These are phyloP conservation scores for Phocides pigmalion DNA, from an alignment of 1,140 invertebrate genomes.

Conservation along the genomic window DNA sequence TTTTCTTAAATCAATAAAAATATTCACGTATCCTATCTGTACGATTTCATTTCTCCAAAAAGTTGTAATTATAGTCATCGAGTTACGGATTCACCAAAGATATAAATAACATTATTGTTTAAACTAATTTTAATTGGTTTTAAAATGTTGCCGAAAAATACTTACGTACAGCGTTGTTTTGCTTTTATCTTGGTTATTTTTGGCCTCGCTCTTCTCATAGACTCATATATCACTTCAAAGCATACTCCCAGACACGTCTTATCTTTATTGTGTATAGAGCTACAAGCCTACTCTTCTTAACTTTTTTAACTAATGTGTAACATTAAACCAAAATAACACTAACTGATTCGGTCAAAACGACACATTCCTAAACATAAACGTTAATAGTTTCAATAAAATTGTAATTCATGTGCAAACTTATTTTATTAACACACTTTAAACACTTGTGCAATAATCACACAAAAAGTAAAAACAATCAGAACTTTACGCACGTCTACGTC, in stretches of 20 bases:
- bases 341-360: slow-evolving; percentile 6
- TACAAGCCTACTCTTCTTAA: slow-evolving; percentile 32
- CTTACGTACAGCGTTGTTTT: slow-evolving; percentile 36
- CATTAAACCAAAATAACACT: slow-evolving; percentile 26
- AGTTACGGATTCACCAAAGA: no score
- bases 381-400: background rate
- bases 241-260: slow-evolving; percentile 57
- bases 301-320: slow-evolving; percentile 26
- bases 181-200: slow-evolving; percentile 59
- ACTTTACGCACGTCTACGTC: slow-evolving; percentile 28
- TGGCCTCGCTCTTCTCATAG: slow-evolving; percentile 55
- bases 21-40: no score
- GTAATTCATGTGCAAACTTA: background rate
- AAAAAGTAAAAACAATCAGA: slow-evolving; percentile 17
- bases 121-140: background rate
- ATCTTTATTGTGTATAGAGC: slow-evolving; percentile 55
- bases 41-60: no score
- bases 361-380: background rate
- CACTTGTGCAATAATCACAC: slow-evolving; percentile 16
- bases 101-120: no score
- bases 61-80: no score
- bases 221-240: slow-evolving; percentile 66
- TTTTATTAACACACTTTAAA: slow-evolving; percentile 13
- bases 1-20: no score
- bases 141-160: background rate